A percentile compares a stretch with the other conserved stretches of the same genome.
phyloP scores from a whole-genome alignment of 2,113 vertebrate genomes.

The Hypocryptadius cinnamomeus region DNA sequence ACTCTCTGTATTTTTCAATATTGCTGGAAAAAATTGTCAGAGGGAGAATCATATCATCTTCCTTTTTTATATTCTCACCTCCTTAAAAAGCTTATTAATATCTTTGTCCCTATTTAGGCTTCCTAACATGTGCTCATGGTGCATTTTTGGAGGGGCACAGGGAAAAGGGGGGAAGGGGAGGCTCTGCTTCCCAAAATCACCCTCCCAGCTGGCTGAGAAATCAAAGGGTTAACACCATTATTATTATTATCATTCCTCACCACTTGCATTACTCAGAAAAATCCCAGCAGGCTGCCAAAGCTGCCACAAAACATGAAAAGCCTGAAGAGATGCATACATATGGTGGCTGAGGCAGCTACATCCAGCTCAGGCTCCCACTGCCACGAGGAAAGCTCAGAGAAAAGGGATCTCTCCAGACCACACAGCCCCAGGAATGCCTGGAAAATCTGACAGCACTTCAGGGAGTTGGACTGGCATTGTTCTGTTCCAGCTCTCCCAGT shows the following conservation, averaged over 20 bases:
- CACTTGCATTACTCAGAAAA: not conserved
- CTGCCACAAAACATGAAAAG: constrained; percentile 1
- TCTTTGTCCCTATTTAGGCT: not conserved
- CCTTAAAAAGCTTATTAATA: not conserved
- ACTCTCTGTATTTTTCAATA: not conserved
- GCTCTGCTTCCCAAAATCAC: not conserved
- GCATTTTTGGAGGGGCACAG: not conserved
- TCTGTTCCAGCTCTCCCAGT: not conserved
- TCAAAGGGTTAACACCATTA: not conserved
- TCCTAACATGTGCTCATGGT: accelerated
- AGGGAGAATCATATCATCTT: not conserved
- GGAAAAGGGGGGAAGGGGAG: not conserved
- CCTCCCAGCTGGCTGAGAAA: not conserved
- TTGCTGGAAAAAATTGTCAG: not conserved
- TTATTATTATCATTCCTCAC: not conserved
- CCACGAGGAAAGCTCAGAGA: not conserved
- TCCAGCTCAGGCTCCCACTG: not conserved
- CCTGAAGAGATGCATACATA: not conserved
- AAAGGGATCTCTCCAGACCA: not conserved
- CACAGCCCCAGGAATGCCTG: accelerated
- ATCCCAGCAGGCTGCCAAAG: not conserved
- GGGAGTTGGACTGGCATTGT: not conserved
- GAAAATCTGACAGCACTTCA: accelerated
- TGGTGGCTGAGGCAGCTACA: not conserved
- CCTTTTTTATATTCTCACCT: not conserved